Evolutionary conservation across 2,888 invertebrate genomes (phyloP).

Genomic region (Dioctria rufipes): DNA sequence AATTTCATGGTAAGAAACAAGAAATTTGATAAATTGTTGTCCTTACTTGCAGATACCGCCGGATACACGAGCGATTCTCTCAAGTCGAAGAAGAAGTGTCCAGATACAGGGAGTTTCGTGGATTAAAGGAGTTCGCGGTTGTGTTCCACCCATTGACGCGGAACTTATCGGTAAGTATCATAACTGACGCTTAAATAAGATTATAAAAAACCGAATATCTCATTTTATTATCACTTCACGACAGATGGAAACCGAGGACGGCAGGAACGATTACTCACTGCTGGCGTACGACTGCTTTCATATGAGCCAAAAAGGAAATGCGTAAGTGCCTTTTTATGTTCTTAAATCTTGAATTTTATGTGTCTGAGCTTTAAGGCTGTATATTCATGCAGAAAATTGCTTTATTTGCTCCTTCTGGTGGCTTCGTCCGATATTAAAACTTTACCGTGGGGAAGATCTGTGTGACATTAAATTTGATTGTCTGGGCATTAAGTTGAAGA

Average conservation of each 20-base stretch:
- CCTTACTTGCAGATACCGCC: conserved; percentile 56
- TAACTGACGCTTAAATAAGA: no score
- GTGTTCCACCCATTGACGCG: conserved; percentile 71
- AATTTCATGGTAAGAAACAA: neutral
- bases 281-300: conserved; percentile 75
- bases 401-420: conserved; percentile 30
- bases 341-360: conserved; percentile 30
- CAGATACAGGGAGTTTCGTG: conserved; percentile 70
- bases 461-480: conserved; percentile 22
- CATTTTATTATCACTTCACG: neutral
- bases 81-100: conserved; percentile 71
- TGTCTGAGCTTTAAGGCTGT: conserved; percentile 15
- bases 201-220: neutral
- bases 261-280: conserved; percentile 70
- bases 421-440: neutral
- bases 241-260: conserved; percentile 62
- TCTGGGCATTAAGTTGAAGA: conserved; percentile 12
- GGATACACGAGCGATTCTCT: conserved; percentile 60
- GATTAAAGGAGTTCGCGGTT: conserved; percentile 73
- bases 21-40: conserved; percentile 34
- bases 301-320: conserved; percentile 74
- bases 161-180: conserved; percentile 67
- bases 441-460: neutral
- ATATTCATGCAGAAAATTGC: conserved; percentile 8
- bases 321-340: conserved; percentile 68